Base-by-base conservation (phyloP, 2,888 invertebrate genomes). In the Eupeodes luniger region DNA sequence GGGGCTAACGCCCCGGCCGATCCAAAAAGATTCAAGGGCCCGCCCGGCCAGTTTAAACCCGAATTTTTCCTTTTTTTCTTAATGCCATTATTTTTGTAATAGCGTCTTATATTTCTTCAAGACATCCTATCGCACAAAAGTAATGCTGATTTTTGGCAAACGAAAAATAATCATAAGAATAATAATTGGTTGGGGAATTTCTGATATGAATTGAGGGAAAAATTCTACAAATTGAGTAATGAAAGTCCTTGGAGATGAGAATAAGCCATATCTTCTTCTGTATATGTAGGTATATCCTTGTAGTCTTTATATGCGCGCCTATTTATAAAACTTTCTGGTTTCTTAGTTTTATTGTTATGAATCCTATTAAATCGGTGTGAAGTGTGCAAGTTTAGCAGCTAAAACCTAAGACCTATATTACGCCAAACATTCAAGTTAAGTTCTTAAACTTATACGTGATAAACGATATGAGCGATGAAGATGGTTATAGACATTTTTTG, bases 151-250 rank as follows among this genome's bases (percentile, higher is more conserved):
- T 27, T 59, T 59, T 59, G 59, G 14, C n/a, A 59, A 59, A 6
- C 4, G 34, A 59, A 59, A 14, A 59, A 59, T 36, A 59, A n/a
- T 59, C 34, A 59, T 36, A 59, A 59, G 14, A 59, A n/a, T 59
- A 59, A 59, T 59, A 59, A 59, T 59, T 59, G 59, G 7, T 59
- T 11, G 7, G 59, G 59, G 59, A 59, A 34, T 59, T 59, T 4
- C n/a, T 34, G 19, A 16, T n/a, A 59, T 36, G 59, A 59, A 59
- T 34, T 36, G 9, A 59, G 34, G 36, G n/a, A 59, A 59, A 59
- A 9, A 59, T 59, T 59, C 9, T 14, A 36, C 59, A 34, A 59
- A 59, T 59, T 59, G 59, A 36, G 34, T 59, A 59, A 59, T 59
- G 59, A 34, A 59, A 14, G 59, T 10, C 59, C 59, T 59, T 59